Base-by-base conservation (phyloP, 2,113 vertebrate species). In the Paradoxurus hermaphroditus region DNA sequence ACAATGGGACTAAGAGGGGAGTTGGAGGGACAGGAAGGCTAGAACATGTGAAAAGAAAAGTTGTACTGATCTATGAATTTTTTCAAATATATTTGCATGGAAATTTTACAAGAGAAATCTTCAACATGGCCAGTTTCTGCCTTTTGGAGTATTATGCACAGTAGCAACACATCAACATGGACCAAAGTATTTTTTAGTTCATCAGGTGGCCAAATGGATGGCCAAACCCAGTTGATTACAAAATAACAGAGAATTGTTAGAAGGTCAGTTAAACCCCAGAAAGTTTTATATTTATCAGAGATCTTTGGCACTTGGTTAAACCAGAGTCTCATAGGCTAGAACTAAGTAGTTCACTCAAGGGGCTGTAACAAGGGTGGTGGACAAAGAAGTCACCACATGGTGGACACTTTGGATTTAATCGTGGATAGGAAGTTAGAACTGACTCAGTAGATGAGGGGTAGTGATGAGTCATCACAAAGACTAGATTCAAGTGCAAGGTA, bases 341-440 rank as follows among this genome's bases (percentile, higher is more conserved):
- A 67, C 16, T 59, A 79, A 67, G 34, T 8, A 7, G 4, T 4
- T 5, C 44, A 39, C 3, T 65, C 11, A 31, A 16, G 25, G 15
- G 25, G 18, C 23, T 41, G 15, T 9, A 63, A 86, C 39, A n/a
- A 29, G 41, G 14, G 18, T 23, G 16, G 1, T 72, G 1, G 25
- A 79, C 3, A 34, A 56, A 34, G 2, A 51, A 62, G 7, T 34
- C 10, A 27, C 3, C 19, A 5, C 0, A 0, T 36, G 27, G 29
- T 62, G 8, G 5, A 21, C 15, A 68, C 12, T 73, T 63, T 73
- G 86, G 36, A 39, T 12, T 59, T 79, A 12, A 39, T 41, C 5
- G 73, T 23, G 6, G 25, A 34, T 34, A 18, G 53, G 18, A 84
- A 75, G 46, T 93, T 41, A 94, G 46, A 49, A 31, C 2, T 19